Evolutionary conservation across 2,797 vertebrate genomes (phyloP), one percentile per base, ranked within the genome.

Genomic region (Liasis olivaceus): DNA sequence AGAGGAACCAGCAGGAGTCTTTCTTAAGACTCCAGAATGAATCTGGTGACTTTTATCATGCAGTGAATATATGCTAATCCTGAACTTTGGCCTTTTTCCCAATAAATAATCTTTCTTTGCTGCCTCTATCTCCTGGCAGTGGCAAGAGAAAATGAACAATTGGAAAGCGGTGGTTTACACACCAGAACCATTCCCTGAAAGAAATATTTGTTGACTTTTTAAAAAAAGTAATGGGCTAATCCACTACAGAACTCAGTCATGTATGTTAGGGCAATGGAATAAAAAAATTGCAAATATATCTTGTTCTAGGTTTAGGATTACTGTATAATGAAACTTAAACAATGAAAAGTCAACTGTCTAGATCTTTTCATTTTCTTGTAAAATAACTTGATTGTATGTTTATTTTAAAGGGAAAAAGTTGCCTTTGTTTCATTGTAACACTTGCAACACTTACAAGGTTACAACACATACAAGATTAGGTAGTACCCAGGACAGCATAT

Each of bases 301-400:
- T 96, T 92, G 88, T 95, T 96, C 94, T 95, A 97, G 94, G 96
- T 96, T 92, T 94, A 91, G 93, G 95, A 91, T 94, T 93, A 94
- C 59, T 60, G 89, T 97, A 95, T 97, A 95, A 94, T 95, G 88
- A 95, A 95, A 94, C 92, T 96, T 97, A 96, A 90, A 94, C 24
- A 90, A 92, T 97, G 96, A 96, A 98, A 98, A 96, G 96, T 98
- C 97, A 97, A 31, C 85, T 93, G 94, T 86, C 92, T 96, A 90
- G 89, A 96, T 95, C 91, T 88, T 84, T 2, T 36, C 94, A 94
- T 95, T 95, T 85, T 60, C 3, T 94, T 90, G 22, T 94, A 91
- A 56, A 88, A 51, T 0, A n/a, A 93, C 91, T 93, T 91, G 91
- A 94, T 42, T 22, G 77, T 90, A 93, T 60, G 91, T 11, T 88